Evolutionary conservation across 2,797 vertebrate species (phyloP).

Genomic region (Balearica regulorum): DNA sequence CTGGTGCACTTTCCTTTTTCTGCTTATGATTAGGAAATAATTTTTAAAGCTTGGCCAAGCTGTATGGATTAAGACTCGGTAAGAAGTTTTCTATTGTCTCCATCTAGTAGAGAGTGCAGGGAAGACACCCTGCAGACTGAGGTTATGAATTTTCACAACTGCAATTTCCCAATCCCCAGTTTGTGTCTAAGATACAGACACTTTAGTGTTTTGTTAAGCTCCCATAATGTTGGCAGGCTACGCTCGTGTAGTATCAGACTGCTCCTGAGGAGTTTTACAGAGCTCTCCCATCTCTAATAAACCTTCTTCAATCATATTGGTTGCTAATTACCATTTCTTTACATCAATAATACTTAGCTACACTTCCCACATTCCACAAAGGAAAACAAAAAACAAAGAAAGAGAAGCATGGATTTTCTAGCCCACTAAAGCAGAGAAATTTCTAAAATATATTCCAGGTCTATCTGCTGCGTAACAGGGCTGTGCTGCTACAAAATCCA

Average conservation of each 20-base stretch:
- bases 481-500: constrained; percentile 33
- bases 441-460: constrained; percentile 19
- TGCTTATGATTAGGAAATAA: neutral
- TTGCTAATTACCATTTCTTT: neutral
- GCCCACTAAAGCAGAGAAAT: neutral
- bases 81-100: neutral
- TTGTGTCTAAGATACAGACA: neutral
- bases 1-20: neutral
- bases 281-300: neutral
- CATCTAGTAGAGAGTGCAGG: neutral
- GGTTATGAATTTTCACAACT: neutral
- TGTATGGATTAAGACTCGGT: neutral
- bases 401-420: neutral
- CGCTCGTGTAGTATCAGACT: neutral
- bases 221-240: neutral
- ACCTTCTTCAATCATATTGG: neutral
- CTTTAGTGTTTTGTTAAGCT: neutral
- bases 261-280: neutral
- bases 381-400: constrained; percentile 1
- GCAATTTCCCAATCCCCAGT: neutral
- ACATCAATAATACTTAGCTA: neutral
- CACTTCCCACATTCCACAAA: neutral
- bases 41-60: neutral
- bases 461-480: neutral
- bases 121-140: neutral